phyloP scores from a whole-genome alignment of 1,140 invertebrate genomes.

The Drosophila baimaii region DNA sequence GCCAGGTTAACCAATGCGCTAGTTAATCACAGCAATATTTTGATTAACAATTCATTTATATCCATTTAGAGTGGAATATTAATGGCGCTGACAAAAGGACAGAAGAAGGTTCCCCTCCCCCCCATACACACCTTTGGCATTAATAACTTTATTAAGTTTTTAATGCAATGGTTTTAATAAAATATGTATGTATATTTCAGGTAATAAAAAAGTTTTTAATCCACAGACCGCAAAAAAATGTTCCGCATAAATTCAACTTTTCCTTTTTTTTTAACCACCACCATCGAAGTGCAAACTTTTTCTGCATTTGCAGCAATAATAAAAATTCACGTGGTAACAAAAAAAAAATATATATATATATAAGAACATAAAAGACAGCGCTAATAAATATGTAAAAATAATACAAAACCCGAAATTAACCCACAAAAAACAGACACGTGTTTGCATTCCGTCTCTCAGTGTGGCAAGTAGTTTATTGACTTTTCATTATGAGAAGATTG shows the following conservation, averaged over 20 bases:
- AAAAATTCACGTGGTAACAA: constrained; percentile 23
- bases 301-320: constrained; percentile 66
- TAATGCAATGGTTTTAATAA: constrained; percentile 61
- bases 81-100: constrained; percentile 11
- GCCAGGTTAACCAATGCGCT: constrained; percentile 42
- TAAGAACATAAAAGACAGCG: constrained; percentile 21
- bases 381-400: constrained; percentile 28
- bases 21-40: constrained; percentile 50
- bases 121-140: constrained; percentile 47
- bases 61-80: constrained; percentile 38
- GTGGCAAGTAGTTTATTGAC: constrained; percentile 57
- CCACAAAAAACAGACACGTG: constrained; percentile 41
- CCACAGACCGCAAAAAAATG: constrained; percentile 10
- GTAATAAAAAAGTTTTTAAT: constrained; percentile 17
- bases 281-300: constrained; percentile 58
- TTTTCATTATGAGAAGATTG: constrained; percentile 47
- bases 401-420: constrained; percentile 1
- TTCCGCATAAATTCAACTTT: constrained; percentile 7
- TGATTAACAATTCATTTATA: constrained; percentile 70
- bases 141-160: constrained; percentile 68
- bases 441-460: constrained; percentile 3
- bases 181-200: constrained; percentile 61
- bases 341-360: neutral
- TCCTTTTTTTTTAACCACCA: constrained; percentile 37
- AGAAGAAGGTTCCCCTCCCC: too few species aligned